Conservation (phyloP, 2,797 vertebrate genomes). For the Chrosomus eos region DNA sequence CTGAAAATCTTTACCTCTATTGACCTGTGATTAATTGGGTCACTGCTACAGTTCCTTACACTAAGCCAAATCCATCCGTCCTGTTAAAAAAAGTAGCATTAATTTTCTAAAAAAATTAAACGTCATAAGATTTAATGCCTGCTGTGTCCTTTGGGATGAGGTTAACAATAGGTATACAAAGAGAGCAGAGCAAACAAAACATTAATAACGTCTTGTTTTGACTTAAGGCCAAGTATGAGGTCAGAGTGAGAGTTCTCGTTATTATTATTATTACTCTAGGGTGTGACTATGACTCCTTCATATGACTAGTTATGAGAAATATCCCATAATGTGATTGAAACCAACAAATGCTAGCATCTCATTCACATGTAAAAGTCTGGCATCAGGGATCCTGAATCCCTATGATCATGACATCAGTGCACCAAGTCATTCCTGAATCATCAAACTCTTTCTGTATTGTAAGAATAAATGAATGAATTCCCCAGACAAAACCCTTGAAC, state of each 20-base stretch:
- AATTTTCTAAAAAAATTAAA: neutral
- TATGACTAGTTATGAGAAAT: neutral
- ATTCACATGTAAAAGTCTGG: neutral
- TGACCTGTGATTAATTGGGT: conserved; percentile 1
- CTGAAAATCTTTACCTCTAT: neutral
- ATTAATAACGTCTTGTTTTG: neutral
- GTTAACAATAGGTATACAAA: conserved; percentile 5
- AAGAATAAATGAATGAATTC: neutral
- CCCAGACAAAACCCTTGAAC: neutral
- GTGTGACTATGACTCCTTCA: neutral
- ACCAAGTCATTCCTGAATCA: neutral
- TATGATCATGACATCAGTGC: neutral
- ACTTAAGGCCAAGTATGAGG: neutral
- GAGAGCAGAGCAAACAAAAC: neutral
- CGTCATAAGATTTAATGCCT: neutral
- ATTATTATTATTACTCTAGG: conserved; percentile 33
- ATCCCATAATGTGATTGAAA: neutral
- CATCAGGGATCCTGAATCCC: neutral
- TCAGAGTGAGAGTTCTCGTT: neutral
- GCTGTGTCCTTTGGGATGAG: neutral
- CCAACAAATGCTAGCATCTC: neutral
- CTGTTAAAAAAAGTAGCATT: neutral
- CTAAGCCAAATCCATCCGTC: conserved; percentile 9
- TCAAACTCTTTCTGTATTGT: too few species aligned
- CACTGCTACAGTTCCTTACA: neutral